Percentiles rank a stretch among this genome's conserved stretches.
Conservation (phyloP, 53 echinoderm and acorn worm genomes). For the Luidia sarsii region DNA sequence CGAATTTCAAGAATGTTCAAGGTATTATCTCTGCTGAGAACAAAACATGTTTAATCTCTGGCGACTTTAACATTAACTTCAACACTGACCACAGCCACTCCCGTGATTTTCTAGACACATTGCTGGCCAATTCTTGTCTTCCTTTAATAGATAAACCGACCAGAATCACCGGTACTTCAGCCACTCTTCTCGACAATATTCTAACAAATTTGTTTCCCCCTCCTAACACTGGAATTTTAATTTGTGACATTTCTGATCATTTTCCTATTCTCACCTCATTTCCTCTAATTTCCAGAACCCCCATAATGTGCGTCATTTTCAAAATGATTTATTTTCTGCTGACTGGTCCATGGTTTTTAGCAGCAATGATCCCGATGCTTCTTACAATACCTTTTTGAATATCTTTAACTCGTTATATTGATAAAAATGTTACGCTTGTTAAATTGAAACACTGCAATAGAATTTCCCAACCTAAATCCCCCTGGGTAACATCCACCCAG, state of each 20-base stretch:
- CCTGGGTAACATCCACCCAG: neutral
- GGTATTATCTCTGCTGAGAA: neutral
- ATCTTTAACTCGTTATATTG: slow-evolving; percentile 1
- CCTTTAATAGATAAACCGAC: neutral
- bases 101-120: neutral
- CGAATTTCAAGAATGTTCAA: neutral
- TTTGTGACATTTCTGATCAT: neutral
- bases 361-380: neutral
- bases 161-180: neutral
- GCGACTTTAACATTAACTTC: neutral
- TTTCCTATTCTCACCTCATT: neutral
- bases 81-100: neutral
- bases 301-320: neutral
- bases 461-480: neutral
- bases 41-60: neutral
- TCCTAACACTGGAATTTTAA: neutral
- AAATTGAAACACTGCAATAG: neutral
- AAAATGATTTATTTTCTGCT: neutral
- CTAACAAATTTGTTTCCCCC: neutral
- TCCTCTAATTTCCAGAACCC: neutral
- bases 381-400: slow-evolving; percentile 3
- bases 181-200: neutral
- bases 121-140: neutral
- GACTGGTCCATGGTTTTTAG: slow-evolving; percentile 16
- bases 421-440: neutral